Evolutionary conservation across 2,113 vertebrate species (phyloP), one percentile per base, ranked within the genome.

Genomic region (Tragulus kanchil): DNA sequence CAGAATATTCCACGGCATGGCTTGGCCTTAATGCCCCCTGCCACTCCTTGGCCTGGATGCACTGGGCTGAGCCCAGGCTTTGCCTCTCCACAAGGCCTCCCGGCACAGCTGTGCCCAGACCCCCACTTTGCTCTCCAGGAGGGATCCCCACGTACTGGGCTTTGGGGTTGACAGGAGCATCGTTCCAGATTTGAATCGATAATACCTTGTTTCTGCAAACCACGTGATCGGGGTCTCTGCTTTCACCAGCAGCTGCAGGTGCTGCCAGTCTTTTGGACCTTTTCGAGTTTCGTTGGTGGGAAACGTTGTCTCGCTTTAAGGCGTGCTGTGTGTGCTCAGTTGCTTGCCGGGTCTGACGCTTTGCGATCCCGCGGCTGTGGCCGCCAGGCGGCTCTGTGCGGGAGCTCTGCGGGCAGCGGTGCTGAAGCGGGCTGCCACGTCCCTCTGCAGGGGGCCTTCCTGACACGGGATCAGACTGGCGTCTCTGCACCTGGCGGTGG

Each of bases 71-170:
- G 13, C 25, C n/a, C 42, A 25, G 5, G 3, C 8, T 4, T 48
- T 31, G 5, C n/a, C 8, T 6, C 82, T 58, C 16, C 12, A 8
- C 6, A 36, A 13, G 3, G 0, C 28, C 0, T 2, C 3, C 25
- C 15, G n/a, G 1, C 5, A 28, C 23, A 0, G 0, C 0, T 1
- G 2, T 2, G 0, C 31, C 65, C n/a, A 10, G 25, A 64, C 9
- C 1, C 31, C 69, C 11, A 50, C 45, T 16, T 31, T 11, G 0
- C 31, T 84, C 45, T 12, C 3, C 11, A 28, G n/a, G 12, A 59
- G 54, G 13, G 14, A 0, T 2, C 31, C 12, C 19, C 15, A 13
- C 4, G 0, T 11, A 0, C 1, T 4, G 58, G 31, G 54, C 19
- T 42, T 1, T 8, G n/a, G 28, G 61, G 75, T 26, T 48, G 5